Percentiles rank a stretch among this genome's conserved stretches.
Conservation (phyloP, 2,797 vertebrate species). For the Eupleurogrammus muticus region DNA sequence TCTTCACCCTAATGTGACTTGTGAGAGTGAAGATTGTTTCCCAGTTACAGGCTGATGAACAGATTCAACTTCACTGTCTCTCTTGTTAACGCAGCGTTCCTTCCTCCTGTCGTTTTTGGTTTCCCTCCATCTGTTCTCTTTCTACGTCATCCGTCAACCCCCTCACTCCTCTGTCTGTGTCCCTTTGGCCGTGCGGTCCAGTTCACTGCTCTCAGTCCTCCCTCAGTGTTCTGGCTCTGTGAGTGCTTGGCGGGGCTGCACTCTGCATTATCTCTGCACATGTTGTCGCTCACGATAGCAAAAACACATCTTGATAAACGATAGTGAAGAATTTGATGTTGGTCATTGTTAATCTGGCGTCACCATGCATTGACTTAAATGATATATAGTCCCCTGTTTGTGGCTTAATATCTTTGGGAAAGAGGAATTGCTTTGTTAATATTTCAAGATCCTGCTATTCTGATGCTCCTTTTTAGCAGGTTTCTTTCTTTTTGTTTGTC, state of each 20-base stretch:
- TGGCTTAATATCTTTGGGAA: background rate
- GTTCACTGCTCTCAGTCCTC: conserved; percentile 54
- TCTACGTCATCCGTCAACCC: conserved; percentile 32
- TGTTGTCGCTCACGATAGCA: background rate
- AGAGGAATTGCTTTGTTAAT: conserved; percentile 1
- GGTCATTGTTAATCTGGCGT: background rate
- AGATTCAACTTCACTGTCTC: conserved; percentile 20
- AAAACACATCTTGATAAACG: conserved; percentile 8
- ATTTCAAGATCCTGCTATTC: background rate
- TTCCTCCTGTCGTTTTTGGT: conserved; percentile 24
- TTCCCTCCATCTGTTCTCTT: conserved; percentile 49
- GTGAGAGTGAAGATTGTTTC: conserved; percentile 11
- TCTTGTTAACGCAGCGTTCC: conserved; percentile 8
- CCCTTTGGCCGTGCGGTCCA: conserved; percentile 35
- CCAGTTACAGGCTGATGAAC: conserved; percentile 4
- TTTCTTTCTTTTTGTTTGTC: background rate
- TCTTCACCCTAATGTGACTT: conserved; percentile 13
- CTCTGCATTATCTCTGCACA: background rate
- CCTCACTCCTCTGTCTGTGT: background rate
- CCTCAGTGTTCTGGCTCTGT: conserved; percentile 33
- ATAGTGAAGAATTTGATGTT: background rate
- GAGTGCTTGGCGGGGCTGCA: conserved; percentile 17
- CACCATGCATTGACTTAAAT: background rate
- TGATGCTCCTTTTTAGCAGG: background rate
- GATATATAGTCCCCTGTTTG: background rate